Percentiles rank a stretch among this genome's conserved stretches.
These are phyloP conservation scores for Leptonema lineaticorne DNA, from an alignment of 1,140 invertebrate species.

Conservation along the genomic window DNA sequence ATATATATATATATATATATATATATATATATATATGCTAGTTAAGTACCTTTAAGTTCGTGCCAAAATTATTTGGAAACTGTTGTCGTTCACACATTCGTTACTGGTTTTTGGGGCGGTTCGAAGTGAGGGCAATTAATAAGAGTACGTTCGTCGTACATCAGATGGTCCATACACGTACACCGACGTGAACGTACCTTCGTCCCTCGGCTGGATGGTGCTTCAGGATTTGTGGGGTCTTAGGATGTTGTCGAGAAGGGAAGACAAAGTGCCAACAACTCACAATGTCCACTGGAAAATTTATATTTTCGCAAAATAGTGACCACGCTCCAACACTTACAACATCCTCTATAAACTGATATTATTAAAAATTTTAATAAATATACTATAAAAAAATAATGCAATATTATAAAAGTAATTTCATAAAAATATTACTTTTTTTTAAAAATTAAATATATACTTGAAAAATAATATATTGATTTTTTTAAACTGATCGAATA, in stretches of 20 bases:
- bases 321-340: background rate
- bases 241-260: slow-evolving; percentile 19
- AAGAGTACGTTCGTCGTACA: slow-evolving; percentile 34
- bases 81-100: slow-evolving; percentile 40
- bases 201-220: background rate
- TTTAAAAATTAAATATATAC: background rate
- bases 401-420: background rate
- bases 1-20: too few relatives aligned
- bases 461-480: background rate
- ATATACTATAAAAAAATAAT: background rate
- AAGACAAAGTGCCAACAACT: slow-evolving; percentile 16
- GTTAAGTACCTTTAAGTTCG: background rate
- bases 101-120: slow-evolving; percentile 21
- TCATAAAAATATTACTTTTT: background rate
- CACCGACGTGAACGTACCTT: background rate
- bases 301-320: background rate
- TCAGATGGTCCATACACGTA: slow-evolving; percentile 23
- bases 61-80: slow-evolving; percentile 10
- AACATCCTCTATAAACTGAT: too few relatives aligned
- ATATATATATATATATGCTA: too few relatives aligned
- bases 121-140: slow-evolving; percentile 37
- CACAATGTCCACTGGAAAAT: slow-evolving; percentile 1
- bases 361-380: too few relatives aligned
- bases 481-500: background rate
- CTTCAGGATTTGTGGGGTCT: slow-evolving; percentile 26